Conservation (phyloP, 2,113 vertebrate species). For the Bettongia penicillata region DNA sequence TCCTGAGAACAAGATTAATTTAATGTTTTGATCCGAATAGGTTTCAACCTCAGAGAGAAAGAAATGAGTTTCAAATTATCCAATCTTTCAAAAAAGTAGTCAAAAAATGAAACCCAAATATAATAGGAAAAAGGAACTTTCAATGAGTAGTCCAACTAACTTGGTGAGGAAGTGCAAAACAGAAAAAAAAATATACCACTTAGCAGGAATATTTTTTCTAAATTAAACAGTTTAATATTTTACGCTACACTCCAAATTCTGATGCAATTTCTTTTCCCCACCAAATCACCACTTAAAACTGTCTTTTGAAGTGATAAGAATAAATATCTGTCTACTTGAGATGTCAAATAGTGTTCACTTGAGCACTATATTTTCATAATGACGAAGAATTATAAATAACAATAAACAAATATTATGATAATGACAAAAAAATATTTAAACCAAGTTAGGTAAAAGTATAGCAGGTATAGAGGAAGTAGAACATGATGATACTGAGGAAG, state of each 20-base stretch:
- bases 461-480: background rate
- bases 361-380: background rate
- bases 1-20: no score
- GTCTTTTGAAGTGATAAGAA: no score
- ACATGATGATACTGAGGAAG: background rate
- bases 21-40: no score
- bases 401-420: background rate
- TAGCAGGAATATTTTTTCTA: no score
- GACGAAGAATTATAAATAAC: background rate
- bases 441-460: background rate
- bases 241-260: no score
- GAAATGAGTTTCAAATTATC: no score
- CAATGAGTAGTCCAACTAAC: background rate
- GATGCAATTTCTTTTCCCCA: no score
- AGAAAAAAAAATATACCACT: no score
- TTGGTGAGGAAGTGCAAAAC: background rate
- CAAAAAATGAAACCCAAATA: background rate
- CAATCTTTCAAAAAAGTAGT: constrained; percentile 10
- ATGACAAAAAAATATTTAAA: background rate
- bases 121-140: constrained; percentile 17
- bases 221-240: no score
- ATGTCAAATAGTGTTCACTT: background rate
- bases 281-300: no score
- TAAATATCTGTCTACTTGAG: no score
- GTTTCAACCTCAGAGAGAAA: no score